Conservation (phyloP, 2,797 vertebrate genomes). For the Sciaenops ocellatus region DNA sequence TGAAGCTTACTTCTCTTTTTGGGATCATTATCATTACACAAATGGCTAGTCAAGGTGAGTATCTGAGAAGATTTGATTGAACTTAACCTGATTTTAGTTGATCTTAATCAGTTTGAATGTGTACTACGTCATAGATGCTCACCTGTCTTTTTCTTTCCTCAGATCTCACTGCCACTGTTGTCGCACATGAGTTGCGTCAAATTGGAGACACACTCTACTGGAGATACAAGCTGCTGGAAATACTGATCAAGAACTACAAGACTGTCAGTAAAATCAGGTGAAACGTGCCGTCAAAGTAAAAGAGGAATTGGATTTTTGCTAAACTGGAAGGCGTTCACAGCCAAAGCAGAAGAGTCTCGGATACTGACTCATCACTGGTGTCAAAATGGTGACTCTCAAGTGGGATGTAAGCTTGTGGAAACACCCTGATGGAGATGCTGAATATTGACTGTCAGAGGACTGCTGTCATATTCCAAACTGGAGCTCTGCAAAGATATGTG, state of each 20-base stretch:
- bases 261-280: constrained; percentile 62
- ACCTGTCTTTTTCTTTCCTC: neutral
- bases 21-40: neutral
- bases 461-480: neutral
- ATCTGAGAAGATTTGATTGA: neutral
- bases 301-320: neutral
- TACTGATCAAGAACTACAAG: constrained; percentile 74
- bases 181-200: constrained; percentile 73
- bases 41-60: constrained; percentile 70
- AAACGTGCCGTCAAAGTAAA: neutral
- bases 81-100: neutral
- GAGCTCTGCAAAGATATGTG: neutral
- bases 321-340: neutral
- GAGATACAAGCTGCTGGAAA: constrained; percentile 79
- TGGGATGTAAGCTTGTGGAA: constrained; percentile 15
- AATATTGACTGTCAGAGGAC: constrained; percentile 23
- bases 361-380: neutral
- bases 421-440: neutral
- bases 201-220: constrained; percentile 80
- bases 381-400: neutral
- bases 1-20: neutral
- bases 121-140: neutral
- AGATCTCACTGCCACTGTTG: constrained; percentile 54
- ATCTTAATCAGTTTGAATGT: fast-evolving
- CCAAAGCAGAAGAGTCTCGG: constrained; percentile 2